Evolutionary conservation across 2,113 vertebrate genomes (phyloP).

Genomic region (Hypocryptadius cinnamomeus): DNA sequence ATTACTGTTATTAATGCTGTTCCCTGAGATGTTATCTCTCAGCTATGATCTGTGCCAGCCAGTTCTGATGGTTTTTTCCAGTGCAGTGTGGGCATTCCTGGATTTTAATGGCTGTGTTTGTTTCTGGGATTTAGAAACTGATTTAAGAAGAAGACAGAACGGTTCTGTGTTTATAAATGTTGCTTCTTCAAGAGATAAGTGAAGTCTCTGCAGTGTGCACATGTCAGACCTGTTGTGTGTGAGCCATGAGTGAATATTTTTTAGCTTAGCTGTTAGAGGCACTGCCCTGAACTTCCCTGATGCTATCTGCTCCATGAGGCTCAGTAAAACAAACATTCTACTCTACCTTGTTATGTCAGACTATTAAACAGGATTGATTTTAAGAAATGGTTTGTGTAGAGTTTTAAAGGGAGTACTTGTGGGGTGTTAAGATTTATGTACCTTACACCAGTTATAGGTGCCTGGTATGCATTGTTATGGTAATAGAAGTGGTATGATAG

Average conservation of each 20-base stretch:
- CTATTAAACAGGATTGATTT: not conserved
- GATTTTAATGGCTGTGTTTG: not conserved
- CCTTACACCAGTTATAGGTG: not conserved
- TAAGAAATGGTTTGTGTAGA: not conserved
- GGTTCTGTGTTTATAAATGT: not conserved
- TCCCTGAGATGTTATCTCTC: not conserved
- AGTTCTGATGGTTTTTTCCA: not conserved
- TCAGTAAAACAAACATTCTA: not conserved
- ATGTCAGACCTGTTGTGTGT: not conserved
- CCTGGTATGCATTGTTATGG: not conserved
- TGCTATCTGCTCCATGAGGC: not conserved
- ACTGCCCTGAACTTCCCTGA: not conserved
- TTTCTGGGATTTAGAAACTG: not conserved
- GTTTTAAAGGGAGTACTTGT: not conserved
- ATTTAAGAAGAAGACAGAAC: not conserved
- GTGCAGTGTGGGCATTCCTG: not conserved
- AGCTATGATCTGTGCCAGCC: not conserved
- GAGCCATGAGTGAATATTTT: not conserved
- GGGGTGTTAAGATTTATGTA: not conserved
- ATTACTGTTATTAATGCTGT: not conserved
- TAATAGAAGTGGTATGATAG: not conserved
- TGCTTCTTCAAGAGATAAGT: not conserved
- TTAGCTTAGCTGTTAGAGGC: not conserved
- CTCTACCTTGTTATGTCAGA: not conserved
- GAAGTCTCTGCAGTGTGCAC: not conserved